Base-by-base conservation (phyloP, 2,113 vertebrate species). In the Garra rufa region DNA sequence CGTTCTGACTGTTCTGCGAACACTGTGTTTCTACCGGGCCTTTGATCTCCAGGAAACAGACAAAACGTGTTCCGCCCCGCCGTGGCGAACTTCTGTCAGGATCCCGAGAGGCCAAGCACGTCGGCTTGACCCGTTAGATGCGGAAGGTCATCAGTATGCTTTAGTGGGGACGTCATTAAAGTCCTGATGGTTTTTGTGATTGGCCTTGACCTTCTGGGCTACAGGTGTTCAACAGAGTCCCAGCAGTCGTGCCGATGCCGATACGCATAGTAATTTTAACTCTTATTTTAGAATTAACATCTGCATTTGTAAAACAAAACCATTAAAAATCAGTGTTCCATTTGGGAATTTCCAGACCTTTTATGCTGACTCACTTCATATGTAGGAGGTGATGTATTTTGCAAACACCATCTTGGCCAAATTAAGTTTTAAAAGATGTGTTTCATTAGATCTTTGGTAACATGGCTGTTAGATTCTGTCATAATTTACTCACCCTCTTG, bases 41-140 rank as follows among this genome's bases (percentile, higher is more conserved):
- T 88, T 88, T 81, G 52, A 84, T 85, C 63, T 79, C 13, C 10
- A 70, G 48, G 61, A 86, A 86, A 28, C 57, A 24, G 50, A 86
- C 10, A 34, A 17, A 17, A 9, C 82, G 76, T 14, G 55, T 85
- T 55, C 46, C 52, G 44, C 79, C 76, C 74, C 26, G 34, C 9
- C 44, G 14, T 78, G 28, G 44, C 30, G 15, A 21, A 48, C 46
- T 38, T 81, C 57, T 74, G 21, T 73, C 75, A 28, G 52, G 6
- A 41, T 81, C 63, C 77, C 52, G 43, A 41, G 34, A 73, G 48
- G 57, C 30, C 59, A 75, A 46, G 80, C 30, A 43, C 34, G 41
- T 46, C 67, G 57, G 13, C 70, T 26, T 21, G 26, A 10, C 41
- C 30, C 28, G 41, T 61, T 57, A 77, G 38, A 65, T 44, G 17